Conservation (phyloP, 2,113 vertebrate species). For the Stegostoma tigrinum region DNA sequence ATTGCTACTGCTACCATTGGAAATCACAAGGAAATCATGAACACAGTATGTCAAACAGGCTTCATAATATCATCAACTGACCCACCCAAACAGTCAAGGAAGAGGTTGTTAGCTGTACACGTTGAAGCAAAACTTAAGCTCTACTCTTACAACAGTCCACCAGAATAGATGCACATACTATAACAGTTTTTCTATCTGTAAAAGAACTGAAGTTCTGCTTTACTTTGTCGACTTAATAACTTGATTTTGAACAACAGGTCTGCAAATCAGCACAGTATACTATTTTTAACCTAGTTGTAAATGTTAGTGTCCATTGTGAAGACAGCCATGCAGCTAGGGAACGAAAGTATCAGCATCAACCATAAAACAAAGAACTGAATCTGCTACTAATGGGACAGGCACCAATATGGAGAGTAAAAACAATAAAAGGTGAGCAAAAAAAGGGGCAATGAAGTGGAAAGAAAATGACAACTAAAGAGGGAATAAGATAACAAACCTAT, state of each 20-base stretch:
- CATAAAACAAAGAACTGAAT: not conserved
- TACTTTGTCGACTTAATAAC: not conserved
- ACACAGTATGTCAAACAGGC: not conserved
- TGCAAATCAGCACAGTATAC: not conserved
- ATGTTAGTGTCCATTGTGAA: not conserved
- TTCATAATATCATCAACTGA: not conserved
- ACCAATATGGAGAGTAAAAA: not conserved
- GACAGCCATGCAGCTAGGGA: not conserved
- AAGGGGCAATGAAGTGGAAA: not conserved
- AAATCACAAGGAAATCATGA: not conserved
- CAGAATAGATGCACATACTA: not conserved
- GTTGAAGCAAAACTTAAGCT: not conserved
- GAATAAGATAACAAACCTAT: not conserved
- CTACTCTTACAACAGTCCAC: not conserved
- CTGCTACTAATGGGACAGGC: not conserved
- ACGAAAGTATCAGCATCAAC: not conserved
- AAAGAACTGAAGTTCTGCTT: not conserved
- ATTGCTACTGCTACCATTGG: not conserved
- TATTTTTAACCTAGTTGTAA: not conserved
- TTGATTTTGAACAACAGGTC: not conserved
- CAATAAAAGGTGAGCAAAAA: not conserved
- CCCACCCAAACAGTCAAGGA: not conserved
- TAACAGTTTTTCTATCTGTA: not conserved
- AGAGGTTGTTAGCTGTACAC: not conserved
- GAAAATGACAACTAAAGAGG: not conserved